These are phyloP conservation scores for Lathamus discolor DNA, from an alignment of 2,113 vertebrate genomes.

Conservation along the genomic window DNA sequence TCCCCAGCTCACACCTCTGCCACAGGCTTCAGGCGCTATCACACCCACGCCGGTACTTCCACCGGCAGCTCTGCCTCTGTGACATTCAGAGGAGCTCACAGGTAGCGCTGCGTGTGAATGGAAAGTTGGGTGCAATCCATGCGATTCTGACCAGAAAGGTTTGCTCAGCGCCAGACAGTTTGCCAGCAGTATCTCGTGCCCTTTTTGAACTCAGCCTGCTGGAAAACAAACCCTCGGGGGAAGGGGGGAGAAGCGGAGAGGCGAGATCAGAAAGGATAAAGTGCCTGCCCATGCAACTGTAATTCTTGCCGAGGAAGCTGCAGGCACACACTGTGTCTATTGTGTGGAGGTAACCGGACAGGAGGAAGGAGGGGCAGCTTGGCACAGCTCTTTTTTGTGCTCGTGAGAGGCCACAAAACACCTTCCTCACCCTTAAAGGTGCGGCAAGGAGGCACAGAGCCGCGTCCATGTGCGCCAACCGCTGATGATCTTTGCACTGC, in stretches of 20 bases:
- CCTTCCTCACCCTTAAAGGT: not conserved
- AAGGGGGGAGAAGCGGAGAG: not conserved
- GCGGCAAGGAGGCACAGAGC: not conserved
- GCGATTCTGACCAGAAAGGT: not conserved
- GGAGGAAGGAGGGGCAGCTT: slow-evolving; percentile 7
- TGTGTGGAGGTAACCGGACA: slow-evolving; percentile 29
- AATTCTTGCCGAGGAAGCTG: slow-evolving; percentile 1
- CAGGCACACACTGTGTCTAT: slow-evolving; percentile 42
- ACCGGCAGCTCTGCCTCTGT: not conserved
- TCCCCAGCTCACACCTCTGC: not conserved
- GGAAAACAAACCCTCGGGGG: slow-evolving; percentile 40
- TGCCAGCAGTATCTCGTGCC: slow-evolving; percentile 44
- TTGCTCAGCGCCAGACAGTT: not conserved
- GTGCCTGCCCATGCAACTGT: slow-evolving; percentile 44
- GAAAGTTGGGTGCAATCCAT: not conserved
- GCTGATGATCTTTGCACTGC: not conserved
- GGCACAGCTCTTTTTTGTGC: not conserved
- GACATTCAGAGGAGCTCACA: not conserved
- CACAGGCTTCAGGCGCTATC: not conserved
- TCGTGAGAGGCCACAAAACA: not conserved
- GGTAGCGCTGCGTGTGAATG: not conserved
- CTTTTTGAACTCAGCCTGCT: slow-evolving; percentile 44
- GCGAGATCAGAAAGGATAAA: slow-evolving; percentile 13
- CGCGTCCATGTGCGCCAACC: not conserved
- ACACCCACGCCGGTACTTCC: not conserved